Percentiles rank a stretch among this genome's conserved stretches.
Evolutionary conservation across 1,140 invertebrate species (phyloP).

Genomic region (Diorhabda sublineata): DNA sequence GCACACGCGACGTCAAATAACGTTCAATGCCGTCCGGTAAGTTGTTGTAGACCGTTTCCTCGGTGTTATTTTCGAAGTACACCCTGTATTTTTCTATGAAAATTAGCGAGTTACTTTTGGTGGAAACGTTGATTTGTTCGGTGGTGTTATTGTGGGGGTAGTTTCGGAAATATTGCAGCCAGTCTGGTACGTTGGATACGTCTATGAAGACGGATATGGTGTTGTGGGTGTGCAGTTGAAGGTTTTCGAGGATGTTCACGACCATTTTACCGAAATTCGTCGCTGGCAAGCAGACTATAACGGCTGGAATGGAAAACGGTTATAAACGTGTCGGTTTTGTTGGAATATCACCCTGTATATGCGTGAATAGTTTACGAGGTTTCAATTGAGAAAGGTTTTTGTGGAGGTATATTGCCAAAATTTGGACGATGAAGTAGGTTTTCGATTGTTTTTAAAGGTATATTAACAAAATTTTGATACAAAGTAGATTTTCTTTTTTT

Average conservation of each 20-base stretch:
- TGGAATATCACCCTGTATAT: no score
- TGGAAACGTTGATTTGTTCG: slow-evolving; percentile 11
- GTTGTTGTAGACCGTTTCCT: neutral
- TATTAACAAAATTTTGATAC: no score
- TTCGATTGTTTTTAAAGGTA: no score
- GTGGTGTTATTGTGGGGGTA: neutral
- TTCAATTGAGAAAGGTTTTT: no score
- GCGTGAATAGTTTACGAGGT: no score
- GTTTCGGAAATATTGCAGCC: slow-evolving; percentile 27
- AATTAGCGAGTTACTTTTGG: slow-evolving; percentile 32
- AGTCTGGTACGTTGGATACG: slow-evolving; percentile 39
- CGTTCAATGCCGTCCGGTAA: neutral
- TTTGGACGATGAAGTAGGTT: no score
- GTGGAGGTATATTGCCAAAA: no score
- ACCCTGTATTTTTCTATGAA: slow-evolving; percentile 29
- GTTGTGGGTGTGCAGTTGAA: slow-evolving; percentile 36
- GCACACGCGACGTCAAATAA: neutral
- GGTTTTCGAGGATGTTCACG: slow-evolving; percentile 30
- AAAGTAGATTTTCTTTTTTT: no score
- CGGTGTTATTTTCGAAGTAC: slow-evolving; percentile 16
- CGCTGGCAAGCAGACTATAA: slow-evolving; percentile 40
- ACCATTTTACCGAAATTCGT: slow-evolving; percentile 36
- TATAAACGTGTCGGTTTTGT: no score
- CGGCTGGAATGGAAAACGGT: slow-evolving; percentile 35
- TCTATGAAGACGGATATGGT: slow-evolving; percentile 42